These are phyloP conservation scores for Elgaria multicarinata DNA, from an alignment of 2,113 vertebrate species.

Conservation along the genomic window DNA sequence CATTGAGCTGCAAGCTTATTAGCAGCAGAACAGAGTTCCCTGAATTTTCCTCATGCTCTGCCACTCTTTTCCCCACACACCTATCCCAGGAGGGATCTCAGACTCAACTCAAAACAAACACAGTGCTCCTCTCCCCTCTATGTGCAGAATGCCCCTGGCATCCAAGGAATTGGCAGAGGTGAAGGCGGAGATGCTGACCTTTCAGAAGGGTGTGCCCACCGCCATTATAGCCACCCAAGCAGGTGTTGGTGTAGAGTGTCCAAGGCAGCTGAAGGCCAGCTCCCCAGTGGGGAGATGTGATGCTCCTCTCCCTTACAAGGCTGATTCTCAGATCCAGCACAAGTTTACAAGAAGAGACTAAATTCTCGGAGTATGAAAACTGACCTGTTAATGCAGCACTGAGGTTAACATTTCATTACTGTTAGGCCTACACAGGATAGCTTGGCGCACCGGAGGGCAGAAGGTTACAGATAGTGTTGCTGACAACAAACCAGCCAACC, in stretches of 20 bases:
- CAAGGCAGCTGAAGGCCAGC: conserved; percentile 8
- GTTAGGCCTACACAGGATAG: background rate
- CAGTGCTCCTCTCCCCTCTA: background rate
- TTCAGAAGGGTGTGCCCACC: conserved; percentile 16
- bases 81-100: background rate
- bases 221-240: conserved; percentile 1
- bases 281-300: conserved; percentile 1
- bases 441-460: background rate
- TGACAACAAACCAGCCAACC: background rate
- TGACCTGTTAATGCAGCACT: background rate
- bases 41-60: background rate
- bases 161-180: conserved; percentile 1
- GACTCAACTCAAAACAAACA: background rate
- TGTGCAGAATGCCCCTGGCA: background rate
- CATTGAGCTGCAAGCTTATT: background rate
- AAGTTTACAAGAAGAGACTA: background rate
- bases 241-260: conserved; percentile 20
- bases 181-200: conserved; percentile 3
- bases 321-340: background rate
- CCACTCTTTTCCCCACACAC: background rate
- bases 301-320: conserved; percentile 6
- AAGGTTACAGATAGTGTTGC: background rate
- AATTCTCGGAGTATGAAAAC: background rate
- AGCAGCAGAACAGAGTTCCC: too few relatives aligned
- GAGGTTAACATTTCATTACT: background rate